phyloP scores from a whole-genome alignment of 2,797 vertebrate species.

The Girardinus metallicus region DNA sequence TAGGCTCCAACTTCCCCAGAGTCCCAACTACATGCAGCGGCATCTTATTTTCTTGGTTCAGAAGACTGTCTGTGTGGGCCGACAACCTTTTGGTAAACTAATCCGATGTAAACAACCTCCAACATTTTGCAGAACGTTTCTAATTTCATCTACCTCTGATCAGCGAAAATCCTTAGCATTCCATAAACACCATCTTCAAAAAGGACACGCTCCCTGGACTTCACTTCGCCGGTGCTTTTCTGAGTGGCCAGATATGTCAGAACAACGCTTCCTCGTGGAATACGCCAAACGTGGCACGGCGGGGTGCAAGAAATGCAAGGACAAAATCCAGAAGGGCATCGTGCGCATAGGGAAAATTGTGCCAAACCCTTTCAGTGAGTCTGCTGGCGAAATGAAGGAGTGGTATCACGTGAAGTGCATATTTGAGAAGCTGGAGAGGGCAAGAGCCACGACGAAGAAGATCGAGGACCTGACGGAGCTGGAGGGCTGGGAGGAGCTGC shows the following conservation, averaged over 20 bases:
- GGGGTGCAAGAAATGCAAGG: slow-evolving; percentile 98
- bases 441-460: slow-evolving; percentile 94
- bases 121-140: slow-evolving; percentile 6
- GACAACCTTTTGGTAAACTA: slow-evolving; percentile 12
- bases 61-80: slow-evolving; percentile 50
- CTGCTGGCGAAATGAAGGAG: slow-evolving; percentile 97
- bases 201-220: neutral
- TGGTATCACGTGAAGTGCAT: slow-evolving; percentile 98
- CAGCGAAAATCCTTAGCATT: neutral
- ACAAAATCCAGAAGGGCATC: slow-evolving; percentile 93
- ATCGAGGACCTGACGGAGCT: slow-evolving; percentile 96
- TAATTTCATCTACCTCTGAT: slow-evolving; percentile 9
- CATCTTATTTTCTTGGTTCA: slow-evolving; percentile 45
- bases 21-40: slow-evolving; percentile 81
- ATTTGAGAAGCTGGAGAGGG: slow-evolving; percentile 95
- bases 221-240: slow-evolving; percentile 48
- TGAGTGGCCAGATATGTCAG: slow-evolving; percentile 83
- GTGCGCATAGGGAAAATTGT: slow-evolving; percentile 95
- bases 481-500: slow-evolving; percentile 95
- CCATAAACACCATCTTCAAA: slow-evolving; percentile 22
- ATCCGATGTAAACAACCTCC: neutral
- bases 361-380: slow-evolving; percentile 97
- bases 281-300: slow-evolving; percentile 96
- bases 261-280: slow-evolving; percentile 95
- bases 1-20: slow-evolving; percentile 28